Base-by-base conservation (phyloP, 2,113 vertebrate genomes). In the Poeciliopsis prolifica region DNA sequence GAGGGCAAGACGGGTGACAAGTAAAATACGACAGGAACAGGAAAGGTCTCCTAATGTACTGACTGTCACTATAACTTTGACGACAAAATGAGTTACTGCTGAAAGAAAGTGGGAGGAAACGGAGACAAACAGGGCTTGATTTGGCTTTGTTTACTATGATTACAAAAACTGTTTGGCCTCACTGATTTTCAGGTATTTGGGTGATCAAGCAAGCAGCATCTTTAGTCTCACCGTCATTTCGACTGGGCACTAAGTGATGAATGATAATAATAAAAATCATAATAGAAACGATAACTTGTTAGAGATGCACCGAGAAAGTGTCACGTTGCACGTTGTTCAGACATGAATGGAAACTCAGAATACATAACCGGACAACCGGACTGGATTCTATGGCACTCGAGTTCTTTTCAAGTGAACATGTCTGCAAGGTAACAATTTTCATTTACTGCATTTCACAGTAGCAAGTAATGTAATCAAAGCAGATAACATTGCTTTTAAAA, bases 21-120 rank as follows among this genome's bases (percentile, higher is more conserved):
- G 22, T 7, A 58, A 58, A 17, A 58, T 2, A 58, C 22, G 9
- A n/a, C 51, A 58, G 51, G 5, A 58, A 13, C 37, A 68, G 61
- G 54, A 80, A 81, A 83, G 42, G 69, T 72, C 61, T 70, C 70
- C 65, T 81, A 24, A 58, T 61, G 74, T 72, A 77, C 67, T 84
- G 48, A 28, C 69, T 33, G 58, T 81, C 44, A 33, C 69, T 28
- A 80, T 78, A 79, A 84, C 74, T 71, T 80, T 81, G 64, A 77
- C 48, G 70, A 70, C 40, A 69, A 68, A 76, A 64, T 24, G 44
- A 74, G 26, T 3, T 60, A 71, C 28, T 30, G 48, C n/a, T 13
- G 3, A 22, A 62, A 40, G 62, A 61, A n/a, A 35, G 54, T 5
- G 15, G 10, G 29, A 5, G 2, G 62, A 10, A 40, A 30, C 10